Conservation (phyloP, 1,140 invertebrate species). For the Cydia strobilella region DNA sequence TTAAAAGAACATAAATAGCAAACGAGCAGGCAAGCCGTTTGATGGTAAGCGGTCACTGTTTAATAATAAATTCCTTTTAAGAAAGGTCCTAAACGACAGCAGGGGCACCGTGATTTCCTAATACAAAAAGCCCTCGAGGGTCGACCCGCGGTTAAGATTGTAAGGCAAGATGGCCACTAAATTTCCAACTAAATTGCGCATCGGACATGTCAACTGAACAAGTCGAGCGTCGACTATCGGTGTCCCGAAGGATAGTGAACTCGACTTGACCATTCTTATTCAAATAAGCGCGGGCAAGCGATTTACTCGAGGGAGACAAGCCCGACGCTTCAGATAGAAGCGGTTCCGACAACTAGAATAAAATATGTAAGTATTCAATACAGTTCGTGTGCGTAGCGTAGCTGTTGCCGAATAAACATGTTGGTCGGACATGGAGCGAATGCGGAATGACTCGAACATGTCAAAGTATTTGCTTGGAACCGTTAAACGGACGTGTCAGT, state of each 20-base stretch:
- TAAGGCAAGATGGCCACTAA: conserved; percentile 30
- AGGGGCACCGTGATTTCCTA: neutral
- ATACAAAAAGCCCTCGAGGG: neutral
- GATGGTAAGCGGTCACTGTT: neutral
- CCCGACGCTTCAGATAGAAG: conserved; percentile 37
- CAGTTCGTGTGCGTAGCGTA: no score
- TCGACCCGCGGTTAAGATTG: conserved; percentile 5
- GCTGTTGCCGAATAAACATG: no score
- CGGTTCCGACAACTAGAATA: conserved; percentile 29
- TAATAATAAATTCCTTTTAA: conserved; percentile 20
- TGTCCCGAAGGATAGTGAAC: conserved; percentile 42
- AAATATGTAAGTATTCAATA: conserved; percentile 32
- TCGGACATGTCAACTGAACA: conserved; percentile 36
- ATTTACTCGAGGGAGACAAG: conserved; percentile 52
- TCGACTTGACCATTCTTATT: conserved; percentile 65
- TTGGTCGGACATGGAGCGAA: no score
- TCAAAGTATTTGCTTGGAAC: no score
- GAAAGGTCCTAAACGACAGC: neutral
- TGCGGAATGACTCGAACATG: no score
- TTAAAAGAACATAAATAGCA: no score
- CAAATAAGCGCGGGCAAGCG: conserved; percentile 61
- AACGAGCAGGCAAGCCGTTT: no score
- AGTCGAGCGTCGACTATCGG: conserved; percentile 36
- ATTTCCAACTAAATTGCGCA: conserved; percentile 43
- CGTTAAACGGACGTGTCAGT: no score